Percentiles rank a stretch among this genome's conserved stretches.
phyloP scores from a whole-genome alignment of 1,140 invertebrate species.

The Drosophila funebris region DNA sequence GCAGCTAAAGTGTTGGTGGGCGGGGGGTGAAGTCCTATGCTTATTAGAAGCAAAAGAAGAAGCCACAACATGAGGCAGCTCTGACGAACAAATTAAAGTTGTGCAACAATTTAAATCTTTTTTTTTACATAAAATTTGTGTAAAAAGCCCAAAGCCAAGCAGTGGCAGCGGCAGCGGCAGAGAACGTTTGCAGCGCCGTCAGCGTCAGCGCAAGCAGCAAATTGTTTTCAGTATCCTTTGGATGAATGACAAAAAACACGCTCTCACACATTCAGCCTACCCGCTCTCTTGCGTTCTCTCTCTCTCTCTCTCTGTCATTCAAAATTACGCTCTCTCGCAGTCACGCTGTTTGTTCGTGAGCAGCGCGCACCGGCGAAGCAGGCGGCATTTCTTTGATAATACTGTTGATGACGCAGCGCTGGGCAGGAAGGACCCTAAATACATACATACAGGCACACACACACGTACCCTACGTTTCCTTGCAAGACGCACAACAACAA shows the following conservation, averaged over 20 bases:
- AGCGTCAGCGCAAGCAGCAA: constrained; percentile 2
- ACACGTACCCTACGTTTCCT: not conserved
- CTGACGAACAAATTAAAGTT: constrained; percentile 50
- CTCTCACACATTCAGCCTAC: not conserved
- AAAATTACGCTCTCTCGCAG: not conserved
- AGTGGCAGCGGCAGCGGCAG: no score
- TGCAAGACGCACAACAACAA: constrained; percentile 1
- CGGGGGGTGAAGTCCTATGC: not conserved
- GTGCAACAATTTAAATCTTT: constrained; percentile 71
- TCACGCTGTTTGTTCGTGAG: not conserved
- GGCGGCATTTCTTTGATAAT: constrained; percentile 44
- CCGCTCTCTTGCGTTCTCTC: not conserved
- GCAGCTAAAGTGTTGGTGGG: no score
- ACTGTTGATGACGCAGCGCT: constrained; percentile 44
- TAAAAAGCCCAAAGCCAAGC: constrained; percentile 8
- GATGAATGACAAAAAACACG: constrained; percentile 51
- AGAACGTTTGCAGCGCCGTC: constrained; percentile 3
- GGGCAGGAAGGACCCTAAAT: constrained; percentile 3
- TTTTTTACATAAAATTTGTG: constrained; percentile 65
- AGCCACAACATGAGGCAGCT: constrained; percentile 37
- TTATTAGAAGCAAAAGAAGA: constrained; percentile 30
- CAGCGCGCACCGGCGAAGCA: constrained; percentile 33
- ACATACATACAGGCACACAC: constrained; percentile 1
- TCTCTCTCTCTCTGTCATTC: not conserved
- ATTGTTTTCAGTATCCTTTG: constrained; percentile 64